A percentile compares a stretch with the other conserved stretches of the same genome.
Evolutionary conservation across 2,113 vertebrate species (phyloP).

Genomic region (Amazona vittata): DNA sequence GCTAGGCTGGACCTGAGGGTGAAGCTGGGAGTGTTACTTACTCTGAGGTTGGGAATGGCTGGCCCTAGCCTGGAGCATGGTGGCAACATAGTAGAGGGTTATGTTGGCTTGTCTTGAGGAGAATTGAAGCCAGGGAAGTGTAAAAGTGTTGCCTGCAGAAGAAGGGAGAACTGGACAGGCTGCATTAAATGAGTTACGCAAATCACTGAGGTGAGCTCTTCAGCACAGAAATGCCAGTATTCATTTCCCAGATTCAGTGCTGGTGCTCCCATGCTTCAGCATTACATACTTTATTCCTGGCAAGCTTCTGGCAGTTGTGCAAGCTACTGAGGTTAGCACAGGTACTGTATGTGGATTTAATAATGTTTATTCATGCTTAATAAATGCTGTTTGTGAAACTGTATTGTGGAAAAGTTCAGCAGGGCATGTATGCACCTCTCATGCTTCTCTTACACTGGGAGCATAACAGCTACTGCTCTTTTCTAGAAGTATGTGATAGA

Average conservation of each 20-base stretch:
- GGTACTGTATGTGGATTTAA: not conserved
- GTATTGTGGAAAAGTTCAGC: not conserved
- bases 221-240: not conserved
- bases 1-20: not conserved
- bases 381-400: not conserved
- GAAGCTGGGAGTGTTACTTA: not conserved
- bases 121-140: not conserved
- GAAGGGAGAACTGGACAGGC: not conserved
- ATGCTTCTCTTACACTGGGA: not conserved
- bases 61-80: not conserved
- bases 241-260: not conserved
- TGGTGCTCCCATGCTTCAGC: fast-evolving
- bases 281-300: not conserved
- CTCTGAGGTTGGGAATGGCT: not conserved
- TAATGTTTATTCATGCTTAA: not conserved
- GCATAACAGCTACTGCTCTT: not conserved
- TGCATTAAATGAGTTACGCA: not conserved
- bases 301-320: not conserved
- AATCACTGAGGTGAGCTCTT: not conserved
- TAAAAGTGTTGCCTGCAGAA: not conserved
- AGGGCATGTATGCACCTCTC: not conserved
- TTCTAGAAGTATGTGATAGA: not conserved
- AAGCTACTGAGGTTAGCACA: not conserved
- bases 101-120: not conserved
- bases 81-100: not conserved